Percentiles rank a stretch among this genome's conserved stretches.
phyloP scores from a whole-genome alignment of 2,888 invertebrate species.

The Athalia circularis region DNA sequence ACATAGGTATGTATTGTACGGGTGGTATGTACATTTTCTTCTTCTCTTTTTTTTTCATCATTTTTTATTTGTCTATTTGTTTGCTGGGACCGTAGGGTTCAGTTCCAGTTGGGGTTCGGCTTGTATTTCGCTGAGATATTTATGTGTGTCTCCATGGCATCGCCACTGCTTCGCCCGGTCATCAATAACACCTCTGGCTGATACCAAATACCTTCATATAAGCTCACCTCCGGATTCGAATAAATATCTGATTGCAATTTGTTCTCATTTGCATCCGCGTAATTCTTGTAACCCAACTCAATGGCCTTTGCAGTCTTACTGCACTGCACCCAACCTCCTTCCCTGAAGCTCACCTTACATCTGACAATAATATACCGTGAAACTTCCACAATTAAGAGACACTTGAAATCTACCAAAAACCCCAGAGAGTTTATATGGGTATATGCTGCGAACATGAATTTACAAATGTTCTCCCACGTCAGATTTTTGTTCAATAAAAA shows the following conservation, averaged over 20 bases:
- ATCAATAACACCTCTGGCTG: constrained; percentile 66
- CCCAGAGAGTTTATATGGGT: too few relatives aligned
- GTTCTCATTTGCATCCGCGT: constrained; percentile 62
- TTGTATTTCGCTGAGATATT: constrained; percentile 56
- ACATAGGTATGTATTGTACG: constrained; percentile 45
- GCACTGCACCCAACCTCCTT: background rate
- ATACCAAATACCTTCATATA: constrained; percentile 64
- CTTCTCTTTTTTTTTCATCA: constrained; percentile 41
- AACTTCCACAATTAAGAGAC: background rate
- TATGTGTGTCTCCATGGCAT: constrained; percentile 65
- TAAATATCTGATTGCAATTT: constrained; percentile 70
- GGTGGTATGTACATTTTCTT: constrained; percentile 45
- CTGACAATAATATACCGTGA: background rate
- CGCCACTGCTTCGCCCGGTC: constrained; percentile 63
- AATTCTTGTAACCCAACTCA: constrained; percentile 18
- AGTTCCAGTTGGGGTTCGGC: constrained; percentile 45
- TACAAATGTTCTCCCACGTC: too few relatives aligned
- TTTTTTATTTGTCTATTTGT: constrained; percentile 45
- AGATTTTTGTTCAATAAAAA: too few relatives aligned
- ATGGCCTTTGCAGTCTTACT: background rate
- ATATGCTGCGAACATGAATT: too few relatives aligned
- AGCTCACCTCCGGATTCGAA: constrained; percentile 63
- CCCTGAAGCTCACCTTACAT: constrained; percentile 3
- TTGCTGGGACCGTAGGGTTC: constrained; percentile 32
- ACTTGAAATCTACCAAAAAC: too few relatives aligned